These are phyloP conservation scores for Propithecus perrieri DNA, from an alignment of 2,797 vertebrate genomes.

Conservation along the genomic window DNA sequence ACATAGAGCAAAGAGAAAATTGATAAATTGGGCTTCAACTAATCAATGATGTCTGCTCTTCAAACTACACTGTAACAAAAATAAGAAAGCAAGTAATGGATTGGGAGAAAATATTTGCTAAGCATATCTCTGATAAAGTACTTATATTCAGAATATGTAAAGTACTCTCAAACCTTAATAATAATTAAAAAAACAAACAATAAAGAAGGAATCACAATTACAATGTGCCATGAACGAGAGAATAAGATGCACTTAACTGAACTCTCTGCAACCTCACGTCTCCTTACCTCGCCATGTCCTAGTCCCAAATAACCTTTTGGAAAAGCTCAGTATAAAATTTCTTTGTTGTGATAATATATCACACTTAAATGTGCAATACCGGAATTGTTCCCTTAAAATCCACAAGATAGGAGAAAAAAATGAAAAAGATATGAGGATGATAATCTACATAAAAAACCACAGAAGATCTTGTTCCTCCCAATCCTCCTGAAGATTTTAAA, in stretches of 20 bases:
- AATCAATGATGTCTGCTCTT: not conserved
- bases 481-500: not conserved
- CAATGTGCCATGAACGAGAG: not conserved
- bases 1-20: not conserved
- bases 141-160: not conserved
- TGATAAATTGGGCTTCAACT: not conserved
- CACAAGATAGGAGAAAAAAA: not conserved
- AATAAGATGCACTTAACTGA: not conserved
- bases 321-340: not conserved
- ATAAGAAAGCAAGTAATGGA: not conserved
- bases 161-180: not conserved
- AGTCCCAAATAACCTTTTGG: not conserved
- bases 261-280: not conserved
- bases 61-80: not conserved
- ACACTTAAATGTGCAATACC: not conserved
- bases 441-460: not conserved
- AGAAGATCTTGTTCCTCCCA: not conserved
- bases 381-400: not conserved
- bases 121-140: slow-evolving; percentile 7
- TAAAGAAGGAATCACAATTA: not conserved
- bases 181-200: not conserved
- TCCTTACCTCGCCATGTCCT: not conserved
- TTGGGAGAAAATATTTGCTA: not conserved
- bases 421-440: not conserved
- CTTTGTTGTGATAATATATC: not conserved